Evolutionary conservation across 2,888 invertebrate species (phyloP).

Genomic region (Pelosia muscerda): DNA sequence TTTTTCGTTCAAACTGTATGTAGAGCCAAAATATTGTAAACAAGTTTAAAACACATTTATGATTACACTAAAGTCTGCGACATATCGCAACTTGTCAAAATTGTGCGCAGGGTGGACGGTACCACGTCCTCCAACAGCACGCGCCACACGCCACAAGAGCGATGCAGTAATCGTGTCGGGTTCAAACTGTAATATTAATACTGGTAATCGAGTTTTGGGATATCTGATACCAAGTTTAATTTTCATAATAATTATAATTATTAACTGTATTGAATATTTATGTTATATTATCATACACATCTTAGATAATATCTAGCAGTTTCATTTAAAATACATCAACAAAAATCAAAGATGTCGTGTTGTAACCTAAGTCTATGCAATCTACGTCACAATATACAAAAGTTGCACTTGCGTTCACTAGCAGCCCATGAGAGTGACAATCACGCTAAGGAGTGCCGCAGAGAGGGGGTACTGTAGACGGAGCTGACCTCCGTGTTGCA

Average conservation of each 20-base stretch:
- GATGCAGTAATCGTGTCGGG: no score
- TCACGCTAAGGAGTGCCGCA: conserved; percentile 90
- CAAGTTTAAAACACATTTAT: no score
- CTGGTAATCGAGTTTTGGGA: conserved; percentile 14
- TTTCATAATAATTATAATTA: neutral
- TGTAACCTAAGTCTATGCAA: conserved; percentile 18
- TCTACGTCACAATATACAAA: conserved; percentile 25
- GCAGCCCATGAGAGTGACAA: conserved; percentile 88
- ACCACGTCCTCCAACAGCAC: no score
- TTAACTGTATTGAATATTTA: neutral
- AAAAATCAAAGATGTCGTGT: conserved; percentile 10
- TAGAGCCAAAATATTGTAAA: no score
- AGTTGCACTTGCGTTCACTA: conserved; percentile 60
- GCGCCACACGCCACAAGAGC: no score
- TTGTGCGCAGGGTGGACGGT: no score
- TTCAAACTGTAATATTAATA: conserved; percentile 15
- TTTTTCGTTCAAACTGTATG: no score
- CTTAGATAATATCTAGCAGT: neutral
- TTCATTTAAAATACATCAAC: neutral
- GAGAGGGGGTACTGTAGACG: conserved; percentile 91
- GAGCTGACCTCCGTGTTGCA: conserved; percentile 93
- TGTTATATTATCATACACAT: neutral
- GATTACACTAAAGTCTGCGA: no score
- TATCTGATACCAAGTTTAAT: conserved; percentile 12
- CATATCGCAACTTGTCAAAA: no score